Percentiles rank a stretch among this genome's conserved stretches.
Conservation (phyloP, 2,797 vertebrate species). For the Arnoldichthys spilopterus region DNA sequence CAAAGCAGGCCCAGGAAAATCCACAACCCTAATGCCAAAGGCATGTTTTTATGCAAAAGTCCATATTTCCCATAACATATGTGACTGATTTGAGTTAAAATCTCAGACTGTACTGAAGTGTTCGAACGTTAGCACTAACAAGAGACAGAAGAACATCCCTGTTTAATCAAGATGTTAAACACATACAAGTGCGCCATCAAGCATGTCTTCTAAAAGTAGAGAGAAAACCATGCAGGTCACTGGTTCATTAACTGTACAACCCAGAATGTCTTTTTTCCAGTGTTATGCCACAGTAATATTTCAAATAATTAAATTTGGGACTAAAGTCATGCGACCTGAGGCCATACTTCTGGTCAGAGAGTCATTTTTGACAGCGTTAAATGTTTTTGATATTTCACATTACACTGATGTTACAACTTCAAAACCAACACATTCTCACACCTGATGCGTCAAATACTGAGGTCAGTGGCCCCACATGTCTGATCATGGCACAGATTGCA, state of each 20-base stretch:
- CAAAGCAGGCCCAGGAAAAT: not conserved
- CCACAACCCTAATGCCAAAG: not conserved
- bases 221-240: not conserved
- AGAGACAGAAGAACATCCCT: not conserved
- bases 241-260: not conserved
- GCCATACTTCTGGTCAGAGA: too few relatives aligned
- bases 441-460: too few relatives aligned
- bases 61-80: slow-evolving; percentile 22
- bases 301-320: too few relatives aligned
- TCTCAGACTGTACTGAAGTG: not conserved
- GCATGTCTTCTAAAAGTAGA: not conserved
- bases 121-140: not conserved
- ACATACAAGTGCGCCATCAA: not conserved
- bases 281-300: too few relatives aligned
- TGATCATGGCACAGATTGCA: too few relatives aligned
- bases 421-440: too few relatives aligned
- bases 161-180: not conserved
- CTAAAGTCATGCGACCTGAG: too few relatives aligned
- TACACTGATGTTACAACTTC: too few relatives aligned
- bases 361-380: too few relatives aligned
- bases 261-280: too few relatives aligned
- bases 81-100: slow-evolving; percentile 19
- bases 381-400: too few relatives aligned
- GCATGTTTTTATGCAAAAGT: slow-evolving; percentile 8
- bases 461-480: too few relatives aligned